Evolutionary conservation across 2,888 invertebrate genomes (phyloP).

Genomic region (Phengaris alcon): DNA sequence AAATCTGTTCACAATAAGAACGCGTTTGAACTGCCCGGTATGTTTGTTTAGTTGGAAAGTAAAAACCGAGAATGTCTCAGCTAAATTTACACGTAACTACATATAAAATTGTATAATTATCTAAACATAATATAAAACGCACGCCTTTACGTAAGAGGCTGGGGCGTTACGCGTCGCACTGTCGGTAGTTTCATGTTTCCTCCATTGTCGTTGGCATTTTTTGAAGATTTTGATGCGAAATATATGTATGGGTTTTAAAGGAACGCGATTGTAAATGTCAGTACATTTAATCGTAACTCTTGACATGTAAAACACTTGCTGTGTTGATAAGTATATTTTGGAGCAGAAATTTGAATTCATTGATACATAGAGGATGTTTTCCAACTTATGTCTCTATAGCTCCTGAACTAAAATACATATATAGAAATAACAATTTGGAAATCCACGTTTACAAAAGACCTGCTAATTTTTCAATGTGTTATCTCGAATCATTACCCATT

Average conservation of each 20-base stretch:
- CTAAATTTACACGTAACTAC: constrained; percentile 46
- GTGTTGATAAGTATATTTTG: too few relatives aligned
- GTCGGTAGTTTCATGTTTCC: constrained; percentile 30
- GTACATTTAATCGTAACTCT: background rate
- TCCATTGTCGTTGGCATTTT: constrained; percentile 29
- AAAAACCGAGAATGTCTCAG: constrained; percentile 54
- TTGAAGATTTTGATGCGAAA: constrained; percentile 16
- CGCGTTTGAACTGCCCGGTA: constrained; percentile 50
- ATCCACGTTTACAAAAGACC: background rate
- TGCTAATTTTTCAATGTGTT: background rate
- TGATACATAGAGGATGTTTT: background rate
- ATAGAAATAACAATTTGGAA: too few relatives aligned
- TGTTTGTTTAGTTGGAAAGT: constrained; percentile 65
- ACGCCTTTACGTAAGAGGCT: constrained; percentile 35
- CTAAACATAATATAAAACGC: constrained; percentile 42
- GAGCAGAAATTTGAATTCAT: background rate
- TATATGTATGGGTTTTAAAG: background rate
- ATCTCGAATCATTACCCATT: constrained; percentile 4
- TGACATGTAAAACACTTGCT: background rate
- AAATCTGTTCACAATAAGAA: constrained; percentile 52
- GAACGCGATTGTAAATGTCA: background rate
- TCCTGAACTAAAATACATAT: too few relatives aligned
- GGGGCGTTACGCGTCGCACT: constrained; percentile 32
- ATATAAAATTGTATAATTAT: constrained; percentile 43
- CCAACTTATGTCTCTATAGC: too few relatives aligned